phyloP scores from a whole-genome alignment of 2,888 invertebrate genomes.

The Geophilus truncorum region DNA sequence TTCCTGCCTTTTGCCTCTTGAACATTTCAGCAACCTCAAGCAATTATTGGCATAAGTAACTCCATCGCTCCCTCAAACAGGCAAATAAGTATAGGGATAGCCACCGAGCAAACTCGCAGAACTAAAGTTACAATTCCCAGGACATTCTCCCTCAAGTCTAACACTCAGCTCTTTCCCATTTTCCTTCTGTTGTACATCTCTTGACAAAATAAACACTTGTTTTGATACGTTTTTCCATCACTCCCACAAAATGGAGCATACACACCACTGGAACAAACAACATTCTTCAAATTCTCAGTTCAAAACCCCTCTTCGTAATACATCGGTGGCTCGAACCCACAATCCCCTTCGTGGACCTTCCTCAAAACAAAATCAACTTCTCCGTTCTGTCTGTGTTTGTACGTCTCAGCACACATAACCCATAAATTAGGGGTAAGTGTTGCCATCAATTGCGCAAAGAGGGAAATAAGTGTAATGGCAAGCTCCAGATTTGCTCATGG shows the following conservation, averaged over 20 bases:
- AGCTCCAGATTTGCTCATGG: neutral
- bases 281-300: neutral
- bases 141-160: neutral
- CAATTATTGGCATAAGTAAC: slow-evolving; percentile 1
- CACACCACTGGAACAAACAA: neutral
- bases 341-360: neutral
- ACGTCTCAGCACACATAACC: neutral
- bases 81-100: neutral
- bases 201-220: neutral
- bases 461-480: neutral
- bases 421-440: neutral
- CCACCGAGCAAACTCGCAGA: neutral
- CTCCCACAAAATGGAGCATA: neutral
- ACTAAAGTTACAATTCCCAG: neutral
- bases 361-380: neutral
- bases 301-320: neutral
- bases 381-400: neutral
- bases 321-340: neutral
- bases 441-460: slow-evolving; percentile 14
- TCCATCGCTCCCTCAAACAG: slow-evolving; percentile 10
- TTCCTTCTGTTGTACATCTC: neutral
- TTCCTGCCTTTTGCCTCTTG: neutral
- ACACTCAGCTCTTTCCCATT: neutral
- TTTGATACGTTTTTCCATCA: neutral
- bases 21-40: neutral